These are phyloP conservation scores for Istiophorus platypterus DNA, from an alignment of 2,113 vertebrate species.

Conservation along the genomic window DNA sequence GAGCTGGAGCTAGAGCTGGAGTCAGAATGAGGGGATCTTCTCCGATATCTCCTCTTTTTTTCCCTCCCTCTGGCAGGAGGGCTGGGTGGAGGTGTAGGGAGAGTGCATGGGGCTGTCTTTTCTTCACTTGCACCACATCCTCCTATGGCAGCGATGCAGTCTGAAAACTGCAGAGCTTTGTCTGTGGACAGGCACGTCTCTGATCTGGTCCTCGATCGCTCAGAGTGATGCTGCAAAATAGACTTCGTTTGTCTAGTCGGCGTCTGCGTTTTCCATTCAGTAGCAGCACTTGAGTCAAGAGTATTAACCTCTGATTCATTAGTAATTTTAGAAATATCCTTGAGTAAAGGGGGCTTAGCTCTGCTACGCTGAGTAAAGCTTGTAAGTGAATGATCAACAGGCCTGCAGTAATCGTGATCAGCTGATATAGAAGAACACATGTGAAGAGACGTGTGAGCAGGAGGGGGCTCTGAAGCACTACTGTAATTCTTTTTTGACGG, in stretches of 20 bases:
- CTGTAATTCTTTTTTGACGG: conserved; percentile 66
- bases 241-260: neutral
- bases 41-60: conserved; percentile 78
- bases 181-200: neutral
- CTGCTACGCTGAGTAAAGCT: conserved; percentile 7
- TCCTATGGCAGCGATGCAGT: neutral
- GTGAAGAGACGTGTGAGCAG: conserved; percentile 4
- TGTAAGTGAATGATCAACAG: conserved; percentile 28
- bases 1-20: conserved; percentile 75
- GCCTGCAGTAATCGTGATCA: conserved; percentile 82
- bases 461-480: conserved; percentile 14
- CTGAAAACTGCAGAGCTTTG: conserved; percentile 4
- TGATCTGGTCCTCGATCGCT: conserved; percentile 4
- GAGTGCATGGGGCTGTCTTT: conserved; percentile 59
- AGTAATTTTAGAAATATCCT: neutral
- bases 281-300: neutral
- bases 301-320: neutral
- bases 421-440: neutral
- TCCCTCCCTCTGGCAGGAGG: conserved; percentile 76
- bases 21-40: conserved; percentile 86
- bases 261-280: conserved; percentile 4
- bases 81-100: conserved; percentile 75
- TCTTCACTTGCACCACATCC: neutral
- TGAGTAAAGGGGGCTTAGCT: conserved; percentile 5
- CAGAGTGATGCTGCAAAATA: neutral